Evolutionary conservation across 1,140 invertebrate genomes (phyloP).

Genomic region (Caenorhabditis elegans): DNA sequence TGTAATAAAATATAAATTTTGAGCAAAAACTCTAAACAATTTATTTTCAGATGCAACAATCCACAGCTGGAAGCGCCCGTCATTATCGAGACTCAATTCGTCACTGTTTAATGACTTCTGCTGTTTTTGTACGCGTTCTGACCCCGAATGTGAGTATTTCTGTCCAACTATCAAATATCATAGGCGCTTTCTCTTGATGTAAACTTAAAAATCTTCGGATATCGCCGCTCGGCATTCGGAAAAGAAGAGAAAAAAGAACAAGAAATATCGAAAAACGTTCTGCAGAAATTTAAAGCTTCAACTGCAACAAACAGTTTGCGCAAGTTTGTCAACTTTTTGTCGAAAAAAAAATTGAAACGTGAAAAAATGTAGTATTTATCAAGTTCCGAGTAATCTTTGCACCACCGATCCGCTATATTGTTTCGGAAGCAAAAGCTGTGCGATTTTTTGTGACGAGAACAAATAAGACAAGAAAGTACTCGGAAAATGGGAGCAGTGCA

Average conservation of each 20-base stretch:
- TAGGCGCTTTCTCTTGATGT: neutral
- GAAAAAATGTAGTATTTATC: neutral
- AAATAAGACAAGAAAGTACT: neutral
- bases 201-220: neutral
- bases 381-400: constrained; percentile 5
- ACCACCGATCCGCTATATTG: neutral
- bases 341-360: neutral
- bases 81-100: constrained; percentile 38
- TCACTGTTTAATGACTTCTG: constrained; percentile 33
- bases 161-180: neutral
- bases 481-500: neutral
- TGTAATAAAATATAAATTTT: neutral
- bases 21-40: neutral
- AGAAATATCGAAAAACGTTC: too few relatives aligned
- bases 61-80: constrained; percentile 16
- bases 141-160: constrained; percentile 38
- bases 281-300: too few relatives aligned
- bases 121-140: constrained; percentile 41
- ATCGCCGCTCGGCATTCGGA: neutral
- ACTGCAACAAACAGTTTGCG: too few relatives aligned
- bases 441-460: constrained; percentile 25
- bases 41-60: constrained; percentile 4
- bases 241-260: neutral
- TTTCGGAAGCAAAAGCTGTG: constrained; percentile 11
- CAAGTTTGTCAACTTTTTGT: too few relatives aligned